Conservation (phyloP, 2,113 vertebrate species). For the Balaeniceps rex region DNA sequence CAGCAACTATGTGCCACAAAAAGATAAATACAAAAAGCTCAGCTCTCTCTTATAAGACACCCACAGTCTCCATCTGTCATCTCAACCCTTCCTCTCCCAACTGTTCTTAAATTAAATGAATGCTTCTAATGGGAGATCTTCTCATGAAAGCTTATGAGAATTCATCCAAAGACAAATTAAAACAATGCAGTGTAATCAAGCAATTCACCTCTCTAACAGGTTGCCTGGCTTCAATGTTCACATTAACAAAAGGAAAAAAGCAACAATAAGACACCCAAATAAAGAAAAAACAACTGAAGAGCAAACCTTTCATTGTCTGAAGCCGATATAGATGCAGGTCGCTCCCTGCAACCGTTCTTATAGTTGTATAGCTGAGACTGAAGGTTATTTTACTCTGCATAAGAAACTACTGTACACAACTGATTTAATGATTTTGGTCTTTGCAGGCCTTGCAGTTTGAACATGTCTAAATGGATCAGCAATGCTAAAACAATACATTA, state of each 20-base stretch:
- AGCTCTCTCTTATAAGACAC: conserved; percentile 71
- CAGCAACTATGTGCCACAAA: background rate
- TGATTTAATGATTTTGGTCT: background rate
- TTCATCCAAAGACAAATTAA: conserved; percentile 74
- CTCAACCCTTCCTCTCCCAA: conserved; percentile 78
- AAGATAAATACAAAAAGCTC: conserved; percentile 60
- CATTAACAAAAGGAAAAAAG: conserved; percentile 14
- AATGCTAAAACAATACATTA: background rate
- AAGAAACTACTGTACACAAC: background rate
- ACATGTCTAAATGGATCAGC: background rate
- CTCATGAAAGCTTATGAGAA: conserved; percentile 74
- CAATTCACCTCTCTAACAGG: conserved; percentile 42
- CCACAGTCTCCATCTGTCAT: conserved; percentile 78
- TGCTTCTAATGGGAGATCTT: conserved; percentile 73
- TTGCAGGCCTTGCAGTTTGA: background rate
- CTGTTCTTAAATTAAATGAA: conserved; percentile 77
- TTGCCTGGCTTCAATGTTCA: background rate
- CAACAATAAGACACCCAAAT: background rate
- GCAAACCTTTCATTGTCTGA: background rate
- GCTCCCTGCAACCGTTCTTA: background rate
- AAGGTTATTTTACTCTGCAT: background rate
- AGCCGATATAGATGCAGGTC: background rate
- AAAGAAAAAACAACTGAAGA: background rate
- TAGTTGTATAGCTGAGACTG: background rate
- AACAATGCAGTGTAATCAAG: conserved; percentile 64